These are phyloP conservation scores for Chelon auratus DNA, from an alignment of 2,797 vertebrate genomes.

Conservation along the genomic window DNA sequence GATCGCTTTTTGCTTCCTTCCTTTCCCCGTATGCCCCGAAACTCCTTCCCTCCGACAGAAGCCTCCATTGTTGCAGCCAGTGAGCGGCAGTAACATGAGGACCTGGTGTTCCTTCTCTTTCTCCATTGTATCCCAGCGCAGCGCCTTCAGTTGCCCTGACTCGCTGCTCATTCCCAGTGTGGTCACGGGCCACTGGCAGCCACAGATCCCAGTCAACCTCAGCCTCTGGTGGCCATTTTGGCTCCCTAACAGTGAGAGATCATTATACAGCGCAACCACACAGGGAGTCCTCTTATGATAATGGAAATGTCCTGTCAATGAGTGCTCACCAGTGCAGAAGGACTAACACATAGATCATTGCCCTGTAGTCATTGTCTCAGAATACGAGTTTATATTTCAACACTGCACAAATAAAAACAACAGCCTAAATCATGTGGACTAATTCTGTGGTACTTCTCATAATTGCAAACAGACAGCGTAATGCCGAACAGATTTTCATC, in stretches of 20 bases:
- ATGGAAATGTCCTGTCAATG: conserved; percentile 16
- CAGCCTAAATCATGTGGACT: neutral
- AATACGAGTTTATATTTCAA: conserved; percentile 7
- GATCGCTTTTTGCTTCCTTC: conserved; percentile 21
- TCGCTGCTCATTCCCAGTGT: conserved; percentile 56
- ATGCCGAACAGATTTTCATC: conserved; percentile 43
- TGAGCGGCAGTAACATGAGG: conserved; percentile 75
- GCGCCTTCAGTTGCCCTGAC: conserved; percentile 53
- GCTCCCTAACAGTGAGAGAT: conserved; percentile 58
- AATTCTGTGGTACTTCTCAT: conserved; percentile 13
- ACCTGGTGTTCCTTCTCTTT: conserved; percentile 58
- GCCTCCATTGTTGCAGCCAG: conserved; percentile 73
- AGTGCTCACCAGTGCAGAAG: neutral
- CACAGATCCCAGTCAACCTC: conserved; percentile 69
- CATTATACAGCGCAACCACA: conserved; percentile 43
- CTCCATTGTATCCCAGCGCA: conserved; percentile 66
- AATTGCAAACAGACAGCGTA: conserved; percentile 25
- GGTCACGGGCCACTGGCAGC: conserved; percentile 71
- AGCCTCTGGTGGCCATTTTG: conserved; percentile 70
- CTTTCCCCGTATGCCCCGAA: conserved; percentile 21
- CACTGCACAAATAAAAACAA: conserved; percentile 12
- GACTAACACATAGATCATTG: conserved; percentile 11
- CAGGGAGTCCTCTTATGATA: conserved; percentile 28
- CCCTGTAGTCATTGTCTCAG: conserved; percentile 13
- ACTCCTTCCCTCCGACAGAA: conserved; percentile 70